Evolutionary conservation across 2,113 vertebrate species (phyloP), one percentile per base, ranked within the genome.

Genomic region (Apeltes quadracus): DNA sequence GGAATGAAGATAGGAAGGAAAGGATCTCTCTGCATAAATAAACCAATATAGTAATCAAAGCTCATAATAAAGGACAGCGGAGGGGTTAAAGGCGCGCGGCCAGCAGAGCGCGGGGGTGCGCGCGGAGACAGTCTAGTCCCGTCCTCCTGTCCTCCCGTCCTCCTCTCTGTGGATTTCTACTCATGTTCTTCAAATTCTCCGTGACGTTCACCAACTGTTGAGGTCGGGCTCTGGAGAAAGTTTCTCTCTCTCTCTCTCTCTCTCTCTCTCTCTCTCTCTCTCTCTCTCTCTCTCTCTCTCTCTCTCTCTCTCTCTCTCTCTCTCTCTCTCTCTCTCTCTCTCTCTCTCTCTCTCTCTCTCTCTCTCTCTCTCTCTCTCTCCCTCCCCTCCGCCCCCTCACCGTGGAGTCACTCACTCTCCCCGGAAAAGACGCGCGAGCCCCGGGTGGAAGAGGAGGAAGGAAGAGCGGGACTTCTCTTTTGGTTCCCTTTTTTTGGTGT

Each of bases 111-210:
- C 68, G 58, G 68, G 63, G 74, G 72, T 23, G 84, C 68, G 87
- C 76, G 71, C 58, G 34, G 39, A 23, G 62, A 29, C 71, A 41
- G 65, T 51, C 16, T 14, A 75, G 53, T 81, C 56, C 53, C 13
- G 68, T 69, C 27, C 32, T 7, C 32, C 32, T 34, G 32, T 7
- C 32, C 6, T 4, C 69, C 32, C 41, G 34, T 34, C 32, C 22
- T 69, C 36, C 39, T 61, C 43, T 51, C 15, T 34, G 16, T 44
- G 80, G 76, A 74, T 81, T 66, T 54, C 1, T 25, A 69, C 77
- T 82, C 86, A 83, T 87, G 86, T 85, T 79, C 76, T 70, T 68
- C 80, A 72, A 78, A 83, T 77, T 83, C 51, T 62, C 68, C 50
- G 23, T 1, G 72, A 70, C 51, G 12, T 34, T 61, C 48, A 5